A percentile compares a stretch with the other conserved stretches of the same genome.
These are phyloP conservation scores for Anser cygnoides DNA, from an alignment of 2,113 vertebrate species.

Conservation along the genomic window DNA sequence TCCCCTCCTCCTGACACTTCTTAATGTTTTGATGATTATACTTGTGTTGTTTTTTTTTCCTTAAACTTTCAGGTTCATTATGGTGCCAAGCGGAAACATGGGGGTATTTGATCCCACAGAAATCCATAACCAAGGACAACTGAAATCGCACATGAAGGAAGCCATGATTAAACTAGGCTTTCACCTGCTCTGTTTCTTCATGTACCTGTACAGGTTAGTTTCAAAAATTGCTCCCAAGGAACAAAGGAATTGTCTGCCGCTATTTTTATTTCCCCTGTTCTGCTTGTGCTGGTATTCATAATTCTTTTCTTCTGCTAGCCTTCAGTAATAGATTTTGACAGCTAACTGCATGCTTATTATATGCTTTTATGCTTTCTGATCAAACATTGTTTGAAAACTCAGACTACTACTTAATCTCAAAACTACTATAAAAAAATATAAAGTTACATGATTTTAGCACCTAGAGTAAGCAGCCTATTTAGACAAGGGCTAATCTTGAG, in stretches of 20 bases:
- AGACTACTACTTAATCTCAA: background rate
- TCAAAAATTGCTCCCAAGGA: background rate
- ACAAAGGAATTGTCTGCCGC: conserved; percentile 4
- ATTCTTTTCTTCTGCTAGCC: background rate
- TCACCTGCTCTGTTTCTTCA: conserved; percentile 98
- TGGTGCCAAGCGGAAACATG: conserved; percentile 97
- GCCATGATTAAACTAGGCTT: conserved; percentile 98
- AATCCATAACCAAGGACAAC: conserved; percentile 96
- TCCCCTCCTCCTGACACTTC: background rate
- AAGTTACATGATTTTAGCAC: background rate
- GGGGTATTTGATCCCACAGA: conserved; percentile 98
- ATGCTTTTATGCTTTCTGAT: conserved; percentile 7
- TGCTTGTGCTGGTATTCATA: background rate
- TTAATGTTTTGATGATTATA: background rate
- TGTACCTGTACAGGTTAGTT: conserved; percentile 96
- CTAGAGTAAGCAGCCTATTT: background rate
- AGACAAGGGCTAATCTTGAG: background rate
- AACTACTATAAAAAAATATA: background rate
- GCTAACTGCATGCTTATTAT: background rate
- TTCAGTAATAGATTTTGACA: background rate
- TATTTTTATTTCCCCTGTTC: background rate
- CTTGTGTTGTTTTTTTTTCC: background rate
- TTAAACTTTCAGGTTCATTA: conserved; percentile 82
- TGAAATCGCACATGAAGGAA: conserved; percentile 98
- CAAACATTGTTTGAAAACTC: background rate